These are phyloP conservation scores for Frankliniella intonsa DNA, from an alignment of 2,888 invertebrate genomes.

Conservation along the genomic window DNA sequence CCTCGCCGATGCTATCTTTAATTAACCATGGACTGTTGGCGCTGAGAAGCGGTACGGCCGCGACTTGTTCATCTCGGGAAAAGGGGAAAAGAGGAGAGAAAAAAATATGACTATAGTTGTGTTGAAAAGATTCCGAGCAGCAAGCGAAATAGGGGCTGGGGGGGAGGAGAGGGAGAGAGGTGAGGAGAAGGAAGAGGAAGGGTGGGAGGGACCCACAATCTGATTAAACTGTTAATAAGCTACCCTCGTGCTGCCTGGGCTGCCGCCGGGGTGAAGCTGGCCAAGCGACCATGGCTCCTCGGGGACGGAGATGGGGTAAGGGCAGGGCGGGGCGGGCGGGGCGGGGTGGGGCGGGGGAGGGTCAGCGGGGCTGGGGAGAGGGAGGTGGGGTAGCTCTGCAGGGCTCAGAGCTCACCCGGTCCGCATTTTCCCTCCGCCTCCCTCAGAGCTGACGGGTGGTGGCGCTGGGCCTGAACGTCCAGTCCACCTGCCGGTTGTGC, in stretches of 20 bases:
- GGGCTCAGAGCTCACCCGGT: too few species aligned
- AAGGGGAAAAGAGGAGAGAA: neutral
- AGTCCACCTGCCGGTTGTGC: too few species aligned
- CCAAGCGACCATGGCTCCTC: neutral
- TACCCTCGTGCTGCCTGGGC: neutral
- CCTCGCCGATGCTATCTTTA: too few species aligned
- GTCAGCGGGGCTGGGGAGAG: neutral
- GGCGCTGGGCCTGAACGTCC: too few species aligned
- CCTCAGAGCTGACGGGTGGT: too few species aligned
- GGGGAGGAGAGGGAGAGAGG: neutral
- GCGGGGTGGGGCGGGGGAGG: neutral
- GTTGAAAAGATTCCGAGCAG: neutral
- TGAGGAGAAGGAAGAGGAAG: neutral
- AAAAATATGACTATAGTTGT: neutral
- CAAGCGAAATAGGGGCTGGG: neutral
- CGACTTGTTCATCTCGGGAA: too few species aligned
- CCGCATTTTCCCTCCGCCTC: too few species aligned
- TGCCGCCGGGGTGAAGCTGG: neutral
- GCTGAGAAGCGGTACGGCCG: too few species aligned
- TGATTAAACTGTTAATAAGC: constrained; percentile 19
- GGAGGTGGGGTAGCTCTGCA: too few species aligned
- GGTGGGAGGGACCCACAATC: neutral
- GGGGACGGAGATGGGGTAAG: too few species aligned
- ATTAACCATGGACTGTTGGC: too few species aligned
- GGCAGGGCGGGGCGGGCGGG: neutral